Conservation (phyloP, 2,797 vertebrate species). For the Peromyscus nudipes region DNA sequence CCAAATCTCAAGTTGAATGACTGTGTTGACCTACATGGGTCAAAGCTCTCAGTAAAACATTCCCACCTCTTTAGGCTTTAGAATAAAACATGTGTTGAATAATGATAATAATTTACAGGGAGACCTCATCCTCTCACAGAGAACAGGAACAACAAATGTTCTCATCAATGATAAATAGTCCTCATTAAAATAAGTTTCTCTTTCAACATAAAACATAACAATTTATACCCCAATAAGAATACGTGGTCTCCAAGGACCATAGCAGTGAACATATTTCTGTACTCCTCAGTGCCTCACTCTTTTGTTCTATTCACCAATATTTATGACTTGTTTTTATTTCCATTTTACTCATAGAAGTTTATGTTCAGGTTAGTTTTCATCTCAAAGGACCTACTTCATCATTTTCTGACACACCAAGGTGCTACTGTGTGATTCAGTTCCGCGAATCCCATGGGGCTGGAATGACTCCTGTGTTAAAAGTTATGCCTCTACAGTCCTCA, state of each 20-base stretch:
- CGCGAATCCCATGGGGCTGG: neutral
- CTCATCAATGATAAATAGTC: conserved; percentile 22
- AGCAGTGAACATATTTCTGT: neutral
- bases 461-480: neutral
- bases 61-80: neutral
- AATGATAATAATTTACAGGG: conserved; percentile 52
- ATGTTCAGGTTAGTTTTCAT: conserved; percentile 44
- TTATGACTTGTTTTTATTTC: conserved; percentile 59
- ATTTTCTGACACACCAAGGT: conserved; percentile 43
- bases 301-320: conserved; percentile 1
- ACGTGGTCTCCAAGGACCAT: neutral
- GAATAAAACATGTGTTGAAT: conserved; percentile 15
- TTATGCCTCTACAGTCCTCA: neutral
- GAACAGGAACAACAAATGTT: conserved; percentile 43
- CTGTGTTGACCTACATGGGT: neutral
- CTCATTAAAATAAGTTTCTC: conserved; percentile 56
- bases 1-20: neutral
- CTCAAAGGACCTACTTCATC: conserved; percentile 12
- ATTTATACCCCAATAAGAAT: conserved; percentile 42
- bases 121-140: neutral
- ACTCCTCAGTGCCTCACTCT: neutral
- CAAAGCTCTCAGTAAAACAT: conserved; percentile 4
- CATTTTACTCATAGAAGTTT: neutral
- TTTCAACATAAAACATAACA: conserved; percentile 31
- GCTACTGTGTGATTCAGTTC: neutral